phyloP scores from a whole-genome alignment of 1,140 invertebrate genomes.

The Panagrolaimus sp. region DNA sequence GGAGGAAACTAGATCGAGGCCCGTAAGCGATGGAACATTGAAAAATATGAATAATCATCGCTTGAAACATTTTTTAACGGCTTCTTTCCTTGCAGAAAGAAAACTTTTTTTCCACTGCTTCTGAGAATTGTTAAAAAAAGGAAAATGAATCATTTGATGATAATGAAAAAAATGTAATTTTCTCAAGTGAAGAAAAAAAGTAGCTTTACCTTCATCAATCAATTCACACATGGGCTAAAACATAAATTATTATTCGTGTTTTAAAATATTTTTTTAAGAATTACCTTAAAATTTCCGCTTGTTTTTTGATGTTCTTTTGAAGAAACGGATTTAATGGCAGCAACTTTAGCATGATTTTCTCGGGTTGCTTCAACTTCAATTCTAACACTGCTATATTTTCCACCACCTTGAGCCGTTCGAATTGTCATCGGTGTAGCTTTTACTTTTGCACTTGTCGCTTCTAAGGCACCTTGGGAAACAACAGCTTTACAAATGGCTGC shows the following conservation, averaged over 20 bases:
- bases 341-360: constrained; percentile 6
- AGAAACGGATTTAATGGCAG: constrained; percentile 2
- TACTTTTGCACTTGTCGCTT: not conserved
- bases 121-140: not conserved
- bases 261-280: not conserved
- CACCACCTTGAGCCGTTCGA: not conserved
- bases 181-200: not conserved
- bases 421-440: not conserved
- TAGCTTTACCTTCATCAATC: constrained; percentile 7
- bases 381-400: constrained; percentile 3
- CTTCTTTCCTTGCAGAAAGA: too few species aligned
- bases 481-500: not conserved
- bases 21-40: not conserved
- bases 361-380: constrained; percentile 6
- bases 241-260: not conserved
- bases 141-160: not conserved
- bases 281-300: not conserved
- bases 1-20: not conserved
- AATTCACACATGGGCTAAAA: constrained; percentile 11
- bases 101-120: too few species aligned
- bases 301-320: not conserved
- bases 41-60: constrained; percentile 10
- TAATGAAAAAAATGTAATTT: constrained; percentile 7
- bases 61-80: not conserved
- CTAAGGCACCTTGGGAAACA: constrained; percentile 3